A percentile compares a stretch with the other conserved stretches of the same genome.
Evolutionary conservation across 2,888 invertebrate species (phyloP).

Genomic region (Cephus pulcher): DNA sequence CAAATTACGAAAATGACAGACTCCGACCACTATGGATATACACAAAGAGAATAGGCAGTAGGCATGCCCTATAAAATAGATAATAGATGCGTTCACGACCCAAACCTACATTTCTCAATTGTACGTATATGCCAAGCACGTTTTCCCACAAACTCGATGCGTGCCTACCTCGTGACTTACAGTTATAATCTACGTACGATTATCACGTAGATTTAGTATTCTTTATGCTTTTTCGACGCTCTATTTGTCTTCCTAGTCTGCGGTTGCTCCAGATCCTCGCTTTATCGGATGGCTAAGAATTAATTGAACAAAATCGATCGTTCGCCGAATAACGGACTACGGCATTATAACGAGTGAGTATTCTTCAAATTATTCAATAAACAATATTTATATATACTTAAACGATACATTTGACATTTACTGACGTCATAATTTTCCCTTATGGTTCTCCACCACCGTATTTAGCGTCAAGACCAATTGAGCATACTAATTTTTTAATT

Average conservation of each 20-base stretch:
- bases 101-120: slow-evolving; percentile 41
- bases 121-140: slow-evolving; percentile 28
- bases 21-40: background rate
- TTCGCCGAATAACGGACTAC: background rate
- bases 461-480: background rate
- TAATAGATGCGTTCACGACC: slow-evolving; percentile 46
- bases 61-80: slow-evolving; percentile 19
- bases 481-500: background rate
- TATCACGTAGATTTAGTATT: slow-evolving; percentile 5
- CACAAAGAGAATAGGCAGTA: background rate
- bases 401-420: background rate
- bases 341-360: background rate
- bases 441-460: background rate
- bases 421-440: background rate
- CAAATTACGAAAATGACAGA: background rate
- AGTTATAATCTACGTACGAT: slow-evolving; percentile 36
- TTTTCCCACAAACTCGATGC: slow-evolving; percentile 29
- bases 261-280: background rate
- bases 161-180: slow-evolving; percentile 38
- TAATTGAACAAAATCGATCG: background rate
- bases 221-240: slow-evolving; percentile 13
- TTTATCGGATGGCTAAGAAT: background rate
- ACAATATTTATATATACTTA: background rate
- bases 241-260: background rate
- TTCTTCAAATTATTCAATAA: background rate